Evolutionary conservation across 2,888 invertebrate genomes (phyloP).

Genomic region (Steromphala cineraria): DNA sequence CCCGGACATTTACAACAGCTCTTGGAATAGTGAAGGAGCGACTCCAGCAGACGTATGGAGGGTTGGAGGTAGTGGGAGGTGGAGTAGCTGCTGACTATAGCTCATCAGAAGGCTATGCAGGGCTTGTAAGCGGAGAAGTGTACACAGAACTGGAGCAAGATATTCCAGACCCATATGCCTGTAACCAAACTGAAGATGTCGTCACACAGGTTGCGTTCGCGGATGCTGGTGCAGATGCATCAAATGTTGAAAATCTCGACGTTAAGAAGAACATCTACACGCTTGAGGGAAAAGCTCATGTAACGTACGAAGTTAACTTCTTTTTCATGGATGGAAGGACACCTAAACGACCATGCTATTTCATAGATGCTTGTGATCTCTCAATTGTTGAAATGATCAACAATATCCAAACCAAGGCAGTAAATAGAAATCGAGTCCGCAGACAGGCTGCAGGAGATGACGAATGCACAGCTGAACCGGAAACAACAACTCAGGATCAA

Average conservation of each 20-base stretch:
- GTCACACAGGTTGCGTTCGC: neutral
- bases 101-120: neutral
- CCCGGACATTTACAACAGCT: slow-evolving; percentile 12
- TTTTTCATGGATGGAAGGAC: neutral
- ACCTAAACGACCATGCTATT: slow-evolving; percentile 41
- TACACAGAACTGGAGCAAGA: neutral
- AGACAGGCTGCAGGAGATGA: neutral
- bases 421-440: neutral
- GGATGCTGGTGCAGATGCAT: neutral
- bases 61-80: slow-evolving; percentile 28
- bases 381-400: neutral
- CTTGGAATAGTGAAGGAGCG: slow-evolving; percentile 22
- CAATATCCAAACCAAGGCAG: slow-evolving; percentile 5
- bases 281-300: neutral
- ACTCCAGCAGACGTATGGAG: slow-evolving; percentile 24
- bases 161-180: neutral
- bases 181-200: neutral
- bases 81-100: slow-evolving; percentile 23
- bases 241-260: neutral
- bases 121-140: neutral
- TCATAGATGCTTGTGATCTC: slow-evolving; percentile 43
- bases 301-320: slow-evolving; percentile 24
- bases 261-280: neutral
- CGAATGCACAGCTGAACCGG: neutral
- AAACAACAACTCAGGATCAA: neutral